Conservation (phyloP, 2,888 invertebrate genomes). For the Globia sparganii region DNA sequence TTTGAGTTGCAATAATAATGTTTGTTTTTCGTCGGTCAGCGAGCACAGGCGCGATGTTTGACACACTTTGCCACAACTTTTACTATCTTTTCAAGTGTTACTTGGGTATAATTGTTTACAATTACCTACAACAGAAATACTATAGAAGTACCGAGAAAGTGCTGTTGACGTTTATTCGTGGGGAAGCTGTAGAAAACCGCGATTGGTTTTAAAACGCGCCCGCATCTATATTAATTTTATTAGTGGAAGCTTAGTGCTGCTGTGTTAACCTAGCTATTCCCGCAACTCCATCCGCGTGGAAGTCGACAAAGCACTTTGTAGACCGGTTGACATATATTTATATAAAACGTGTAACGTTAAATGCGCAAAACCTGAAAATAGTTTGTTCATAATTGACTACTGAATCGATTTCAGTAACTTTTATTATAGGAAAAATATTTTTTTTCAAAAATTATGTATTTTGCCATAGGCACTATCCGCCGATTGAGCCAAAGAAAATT, state of each 20-base stretch:
- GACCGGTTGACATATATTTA: neutral
- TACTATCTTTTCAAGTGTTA: conserved; percentile 74
- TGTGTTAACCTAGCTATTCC: neutral
- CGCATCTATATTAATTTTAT: neutral
- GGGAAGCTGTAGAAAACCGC: neutral
- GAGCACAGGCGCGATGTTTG: conserved; percentile 63
- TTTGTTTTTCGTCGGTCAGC: conserved; percentile 69
- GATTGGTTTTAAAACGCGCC: conserved; percentile 3
- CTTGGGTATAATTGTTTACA: conserved; percentile 58
- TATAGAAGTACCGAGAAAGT: neutral
- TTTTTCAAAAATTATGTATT: too few relatives aligned
- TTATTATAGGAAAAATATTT: too few relatives aligned
- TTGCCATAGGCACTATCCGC: too few relatives aligned
- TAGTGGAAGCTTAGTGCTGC: neutral
- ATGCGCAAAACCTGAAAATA: too few relatives aligned
- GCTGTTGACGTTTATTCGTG: neutral
- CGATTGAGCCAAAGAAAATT: too few relatives aligned
- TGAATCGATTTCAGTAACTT: too few relatives aligned
- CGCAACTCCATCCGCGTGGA: too few relatives aligned
- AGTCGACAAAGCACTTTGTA: too few relatives aligned
- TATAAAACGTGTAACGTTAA: too few relatives aligned
- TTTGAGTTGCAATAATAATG: conserved; percentile 59
- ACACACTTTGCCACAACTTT: conserved; percentile 73
- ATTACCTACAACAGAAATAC: conserved; percentile 11
- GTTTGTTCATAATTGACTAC: too few relatives aligned